These are phyloP conservation scores for Sinohyriopsis cumingii DNA, from an alignment of 2,888 invertebrate species.

Conservation along the genomic window DNA sequence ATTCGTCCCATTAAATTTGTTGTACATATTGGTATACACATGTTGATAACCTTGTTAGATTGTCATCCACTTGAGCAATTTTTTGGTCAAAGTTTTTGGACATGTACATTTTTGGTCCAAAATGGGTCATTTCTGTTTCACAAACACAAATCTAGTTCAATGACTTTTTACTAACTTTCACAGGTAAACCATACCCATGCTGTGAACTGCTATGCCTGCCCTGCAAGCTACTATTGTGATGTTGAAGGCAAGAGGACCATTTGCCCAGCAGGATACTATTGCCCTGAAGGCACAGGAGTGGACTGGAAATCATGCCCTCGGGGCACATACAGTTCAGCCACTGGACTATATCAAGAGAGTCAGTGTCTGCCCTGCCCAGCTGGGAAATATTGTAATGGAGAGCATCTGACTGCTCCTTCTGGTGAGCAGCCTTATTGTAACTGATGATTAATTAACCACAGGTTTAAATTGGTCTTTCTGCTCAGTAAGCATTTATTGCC, in stretches of 20 bases:
- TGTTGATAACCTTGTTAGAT: too few relatives aligned
- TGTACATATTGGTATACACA: too few relatives aligned
- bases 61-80: too few relatives aligned
- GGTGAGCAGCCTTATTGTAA: constrained; percentile 38
- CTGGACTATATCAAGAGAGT: constrained; percentile 53
- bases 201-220: constrained; percentile 59
- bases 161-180: background rate
- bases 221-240: constrained; percentile 67
- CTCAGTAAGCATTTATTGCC: background rate
- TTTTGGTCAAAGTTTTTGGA: too few relatives aligned
- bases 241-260: constrained; percentile 52
- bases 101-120: too few relatives aligned
- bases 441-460: too few relatives aligned
- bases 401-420: constrained; percentile 59
- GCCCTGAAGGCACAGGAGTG: constrained; percentile 65
- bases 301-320: constrained; percentile 67
- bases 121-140: background rate
- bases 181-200: constrained; percentile 69
- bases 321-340: constrained; percentile 65
- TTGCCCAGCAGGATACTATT: constrained; percentile 67
- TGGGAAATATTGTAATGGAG: constrained; percentile 65
- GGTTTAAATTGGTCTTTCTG: background rate
- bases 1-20: too few relatives aligned
- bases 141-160: background rate
- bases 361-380: constrained; percentile 66